A percentile compares a stretch with the other conserved stretches of the same genome.
These are phyloP conservation scores for Campopleginae sp. DNA, from an alignment of 2,888 invertebrate genomes.

Conservation along the genomic window DNA sequence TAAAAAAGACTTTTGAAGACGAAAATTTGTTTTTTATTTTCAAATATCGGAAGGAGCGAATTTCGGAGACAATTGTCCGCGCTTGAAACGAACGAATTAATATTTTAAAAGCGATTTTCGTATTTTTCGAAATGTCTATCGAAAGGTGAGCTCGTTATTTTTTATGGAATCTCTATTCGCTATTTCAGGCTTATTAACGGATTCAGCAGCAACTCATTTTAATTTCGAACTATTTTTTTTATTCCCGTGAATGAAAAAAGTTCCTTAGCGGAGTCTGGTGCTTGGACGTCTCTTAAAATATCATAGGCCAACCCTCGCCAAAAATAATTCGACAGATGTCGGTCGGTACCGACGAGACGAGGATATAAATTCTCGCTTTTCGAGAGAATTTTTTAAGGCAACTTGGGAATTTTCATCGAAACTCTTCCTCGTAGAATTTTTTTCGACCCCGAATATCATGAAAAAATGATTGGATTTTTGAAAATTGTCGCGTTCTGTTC, in stretches of 20 bases:
- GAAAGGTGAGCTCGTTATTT: background rate
- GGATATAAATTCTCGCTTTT: background rate
- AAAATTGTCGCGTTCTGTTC: background rate
- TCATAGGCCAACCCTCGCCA: background rate
- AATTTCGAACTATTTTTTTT: background rate
- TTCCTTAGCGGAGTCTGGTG: background rate
- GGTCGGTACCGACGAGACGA: background rate
- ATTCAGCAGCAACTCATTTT: background rate
- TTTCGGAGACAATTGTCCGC: background rate
- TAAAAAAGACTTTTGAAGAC: no score
- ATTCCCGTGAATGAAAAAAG: background rate
- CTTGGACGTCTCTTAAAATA: background rate
- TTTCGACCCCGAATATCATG: background rate
- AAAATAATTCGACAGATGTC: background rate
- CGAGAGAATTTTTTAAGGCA: background rate
- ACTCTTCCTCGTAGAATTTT: background rate
- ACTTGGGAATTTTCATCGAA: background rate
- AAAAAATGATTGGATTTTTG: background rate
- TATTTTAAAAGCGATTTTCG: background rate
- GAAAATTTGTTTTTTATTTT: no score
- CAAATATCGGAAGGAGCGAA: no score
- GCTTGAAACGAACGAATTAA: background rate
- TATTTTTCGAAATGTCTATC: background rate
- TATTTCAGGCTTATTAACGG: background rate
- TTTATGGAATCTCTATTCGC: background rate